Evolutionary conservation across 2,797 vertebrate species (phyloP), one percentile per base, ranked within the genome.

Genomic region (Manis javanica): DNA sequence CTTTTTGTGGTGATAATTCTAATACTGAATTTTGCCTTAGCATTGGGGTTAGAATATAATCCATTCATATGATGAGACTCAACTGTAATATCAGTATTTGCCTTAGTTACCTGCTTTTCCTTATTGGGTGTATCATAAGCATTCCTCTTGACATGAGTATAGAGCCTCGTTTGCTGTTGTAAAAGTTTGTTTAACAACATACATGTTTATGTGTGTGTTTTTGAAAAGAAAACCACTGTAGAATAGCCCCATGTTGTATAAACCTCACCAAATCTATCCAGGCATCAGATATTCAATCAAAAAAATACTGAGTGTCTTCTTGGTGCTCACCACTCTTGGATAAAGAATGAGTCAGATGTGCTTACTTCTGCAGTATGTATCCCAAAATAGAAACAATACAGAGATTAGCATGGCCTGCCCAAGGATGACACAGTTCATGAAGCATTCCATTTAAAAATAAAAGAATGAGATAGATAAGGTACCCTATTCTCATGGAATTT

Each of bases 241-340:
- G 7, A 66, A 11, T 39, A 55, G 9, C 31, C 63, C 21, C 39
- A 4, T 9, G 26, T 3, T 21, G 9, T 93, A n/a, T 26, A 42
- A 55, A 63, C 21, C n/a, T 82, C 29, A 29, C 31, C 34, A 53
- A 9, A 37, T 46, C 10, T 37, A 14, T 59, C 31, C 2, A 37
- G n/a, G 31, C 39, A 57, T 8, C 21, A n/a, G 11, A 13, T 16
- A 39, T 3, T 13, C 26, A 15, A 4, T 3, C 26, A 23, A 29
- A 26, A 61, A 19, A 77, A 37, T 49, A 29, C 5, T 57, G 10
- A 49, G 7, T 3, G 23, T 31, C 19, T n/a, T 37, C 51, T 29
- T 0, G 13, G 15, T 64, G 19, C 13, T 49, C 29, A n/a, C 15
- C 19, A 12, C 10, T 10, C 1, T 63, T 63, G 24, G 26, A 29